Evolutionary conservation across 1,140 invertebrate species (phyloP).

Genomic region (Doryteuthis pealeii): DNA sequence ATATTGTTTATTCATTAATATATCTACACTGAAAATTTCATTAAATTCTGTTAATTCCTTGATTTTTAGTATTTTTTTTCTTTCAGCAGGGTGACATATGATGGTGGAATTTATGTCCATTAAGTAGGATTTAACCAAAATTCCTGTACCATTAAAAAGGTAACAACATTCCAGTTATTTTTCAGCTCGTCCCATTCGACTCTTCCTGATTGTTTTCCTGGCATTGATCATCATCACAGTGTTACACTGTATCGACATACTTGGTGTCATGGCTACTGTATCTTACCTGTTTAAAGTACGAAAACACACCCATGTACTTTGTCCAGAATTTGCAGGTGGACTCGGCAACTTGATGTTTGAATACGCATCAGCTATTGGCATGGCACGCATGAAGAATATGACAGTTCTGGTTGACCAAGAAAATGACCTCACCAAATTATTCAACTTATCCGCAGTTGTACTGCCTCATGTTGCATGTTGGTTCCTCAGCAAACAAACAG

Average conservation of each 20-base stretch:
- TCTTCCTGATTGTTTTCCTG: neutral
- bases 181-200: no score
- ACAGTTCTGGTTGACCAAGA: neutral
- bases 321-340: conserved; percentile 25
- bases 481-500: neutral
- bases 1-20: no score
- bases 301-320: conserved; percentile 18
- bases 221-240: neutral
- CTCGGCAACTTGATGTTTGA: conserved; percentile 34
- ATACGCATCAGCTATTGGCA: conserved; percentile 29
- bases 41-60: no score
- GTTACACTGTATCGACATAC: neutral
- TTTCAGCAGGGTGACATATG: no score
- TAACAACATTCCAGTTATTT: no score
- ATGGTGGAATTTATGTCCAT: no score
- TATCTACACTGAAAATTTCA: no score
- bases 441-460: neutral
- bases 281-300: neutral
- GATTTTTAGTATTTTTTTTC: no score
- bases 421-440: neutral
- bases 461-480: neutral
- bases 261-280: neutral
- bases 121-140: no score
- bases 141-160: no score
- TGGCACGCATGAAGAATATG: conserved; percentile 22